phyloP scores from a whole-genome alignment of 2,888 invertebrate species.

The Hydraecia micacea region DNA sequence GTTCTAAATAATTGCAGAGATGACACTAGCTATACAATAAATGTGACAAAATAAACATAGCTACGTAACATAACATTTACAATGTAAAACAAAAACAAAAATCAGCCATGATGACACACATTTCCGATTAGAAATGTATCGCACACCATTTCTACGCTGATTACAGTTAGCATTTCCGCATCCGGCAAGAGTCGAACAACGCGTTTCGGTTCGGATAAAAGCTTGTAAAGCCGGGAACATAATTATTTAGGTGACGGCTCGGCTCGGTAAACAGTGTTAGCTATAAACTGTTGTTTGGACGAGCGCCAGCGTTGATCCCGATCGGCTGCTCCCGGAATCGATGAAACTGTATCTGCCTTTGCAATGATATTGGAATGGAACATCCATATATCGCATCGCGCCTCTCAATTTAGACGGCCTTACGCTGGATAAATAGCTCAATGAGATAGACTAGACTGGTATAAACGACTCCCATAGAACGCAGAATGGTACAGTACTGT shows the following conservation, averaged over 20 bases:
- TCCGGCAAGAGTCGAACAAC: constrained; percentile 68
- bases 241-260: constrained; percentile 72
- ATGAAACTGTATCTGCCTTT: constrained; percentile 61
- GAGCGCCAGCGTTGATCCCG: constrained; percentile 76
- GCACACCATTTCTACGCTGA: constrained; percentile 69
- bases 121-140: constrained; percentile 61
- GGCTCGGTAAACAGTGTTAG: constrained; percentile 77
- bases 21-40: constrained; percentile 27
- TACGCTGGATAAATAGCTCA: constrained; percentile 47
- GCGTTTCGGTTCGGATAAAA: constrained; percentile 71
- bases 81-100: constrained; percentile 37
- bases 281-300: constrained; percentile 83
- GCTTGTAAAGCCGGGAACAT: constrained; percentile 70
- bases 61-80: constrained; percentile 40
- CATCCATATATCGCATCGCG: constrained; percentile 43
- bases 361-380: constrained; percentile 60
- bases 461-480: constrained; percentile 16
- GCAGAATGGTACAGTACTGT: constrained; percentile 31
- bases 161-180: constrained; percentile 75
- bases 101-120: constrained; percentile 40
- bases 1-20: not conserved
- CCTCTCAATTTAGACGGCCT: constrained; percentile 60
- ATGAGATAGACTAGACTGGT: constrained; percentile 29
- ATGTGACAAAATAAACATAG: constrained; percentile 37
- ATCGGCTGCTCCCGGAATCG: constrained; percentile 70